phyloP scores from a whole-genome alignment of 2,797 vertebrate genomes.

The Podarcis lilfordi region DNA sequence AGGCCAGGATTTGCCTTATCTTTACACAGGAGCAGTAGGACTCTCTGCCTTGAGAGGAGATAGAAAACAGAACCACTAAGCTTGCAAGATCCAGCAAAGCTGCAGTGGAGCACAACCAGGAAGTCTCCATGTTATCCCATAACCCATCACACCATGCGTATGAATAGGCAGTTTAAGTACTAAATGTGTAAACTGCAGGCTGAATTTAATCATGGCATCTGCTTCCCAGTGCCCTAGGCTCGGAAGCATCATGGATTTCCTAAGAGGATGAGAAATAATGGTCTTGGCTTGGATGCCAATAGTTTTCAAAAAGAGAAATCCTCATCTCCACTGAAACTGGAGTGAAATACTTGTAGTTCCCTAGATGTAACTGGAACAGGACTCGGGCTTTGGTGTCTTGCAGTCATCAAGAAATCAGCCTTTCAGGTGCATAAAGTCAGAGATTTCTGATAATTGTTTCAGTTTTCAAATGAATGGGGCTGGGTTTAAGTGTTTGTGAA shows the following conservation, averaged over 20 bases:
- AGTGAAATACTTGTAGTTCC: not conserved
- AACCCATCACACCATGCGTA: not conserved
- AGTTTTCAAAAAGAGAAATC: not conserved
- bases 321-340: not conserved
- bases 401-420: fast-evolving
- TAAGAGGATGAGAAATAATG: not conserved
- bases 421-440: not conserved
- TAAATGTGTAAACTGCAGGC: not conserved
- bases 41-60: not conserved
- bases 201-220: not conserved
- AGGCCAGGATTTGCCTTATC: not conserved
- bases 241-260: not conserved
- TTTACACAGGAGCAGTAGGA: not conserved
- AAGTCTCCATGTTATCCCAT: not conserved
- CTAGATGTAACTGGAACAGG: fast-evolving
- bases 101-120: not conserved
- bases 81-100: not conserved
- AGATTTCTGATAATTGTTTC: not conserved
- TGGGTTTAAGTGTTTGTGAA: not conserved
- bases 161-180: not conserved
- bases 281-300: fast-evolving
- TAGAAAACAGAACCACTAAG: not conserved
- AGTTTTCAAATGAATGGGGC: conserved; percentile 2
- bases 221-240: not conserved
- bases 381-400: not conserved